Conservation (phyloP, 2,888 invertebrate species). For the Harmothoe impar region DNA sequence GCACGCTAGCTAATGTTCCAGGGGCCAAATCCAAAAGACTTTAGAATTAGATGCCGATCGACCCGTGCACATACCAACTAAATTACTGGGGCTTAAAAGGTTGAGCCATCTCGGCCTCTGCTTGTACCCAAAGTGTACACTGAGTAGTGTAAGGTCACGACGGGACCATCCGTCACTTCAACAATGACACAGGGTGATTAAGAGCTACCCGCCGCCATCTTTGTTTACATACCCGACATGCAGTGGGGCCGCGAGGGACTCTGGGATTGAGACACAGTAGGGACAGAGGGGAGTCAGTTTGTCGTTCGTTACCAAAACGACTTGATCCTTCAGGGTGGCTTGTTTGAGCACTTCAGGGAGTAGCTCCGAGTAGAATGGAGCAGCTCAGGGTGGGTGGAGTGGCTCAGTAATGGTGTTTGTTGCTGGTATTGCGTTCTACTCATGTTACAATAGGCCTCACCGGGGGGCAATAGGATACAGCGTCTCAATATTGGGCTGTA, state of each 20-base stretch:
- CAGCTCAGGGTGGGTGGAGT: neutral
- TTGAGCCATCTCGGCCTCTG: neutral
- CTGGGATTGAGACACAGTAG: conserved; percentile 34
- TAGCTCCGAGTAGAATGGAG: neutral
- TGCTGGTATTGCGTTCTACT: neutral
- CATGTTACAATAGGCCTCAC: neutral
- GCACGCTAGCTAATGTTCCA: too few species aligned
- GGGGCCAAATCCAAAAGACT: neutral
- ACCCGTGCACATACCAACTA: neutral
- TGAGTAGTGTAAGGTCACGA: conserved; percentile 31
- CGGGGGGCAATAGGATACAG: neutral
- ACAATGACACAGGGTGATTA: conserved; percentile 59
- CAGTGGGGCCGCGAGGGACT: neutral
- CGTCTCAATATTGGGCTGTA: too few species aligned
- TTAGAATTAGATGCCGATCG: neutral
- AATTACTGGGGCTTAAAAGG: conserved; percentile 23
- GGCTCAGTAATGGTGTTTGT: conserved; percentile 9
- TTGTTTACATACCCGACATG: conserved; percentile 33
- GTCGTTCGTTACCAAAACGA: conserved; percentile 1
- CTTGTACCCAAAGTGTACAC: conserved; percentile 38
- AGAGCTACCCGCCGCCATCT: neutral
- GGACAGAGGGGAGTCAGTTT: neutral
- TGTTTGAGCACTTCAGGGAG: neutral
- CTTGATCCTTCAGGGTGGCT: neutral
- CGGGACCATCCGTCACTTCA: conserved; percentile 54